Percentiles rank a stretch among this genome's conserved stretches.
Conservation (phyloP, 2,113 vertebrate genomes). For the Apodemus speciosus region DNA sequence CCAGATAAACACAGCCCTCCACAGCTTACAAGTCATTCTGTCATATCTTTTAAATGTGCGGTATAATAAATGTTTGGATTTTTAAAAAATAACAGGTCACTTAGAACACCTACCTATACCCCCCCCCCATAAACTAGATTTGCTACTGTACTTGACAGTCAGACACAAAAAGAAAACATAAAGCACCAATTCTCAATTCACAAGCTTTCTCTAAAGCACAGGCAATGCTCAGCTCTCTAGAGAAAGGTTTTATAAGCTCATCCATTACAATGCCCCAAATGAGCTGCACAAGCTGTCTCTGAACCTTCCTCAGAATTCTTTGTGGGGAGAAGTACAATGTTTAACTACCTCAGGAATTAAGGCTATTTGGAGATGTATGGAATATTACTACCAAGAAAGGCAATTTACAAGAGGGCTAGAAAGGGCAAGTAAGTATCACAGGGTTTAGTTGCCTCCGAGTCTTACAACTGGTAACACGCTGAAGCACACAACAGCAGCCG, state of each 20-base stretch:
- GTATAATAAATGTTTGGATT: neutral
- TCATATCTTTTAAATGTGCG: neutral
- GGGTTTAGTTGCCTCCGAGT: constrained; percentile 28
- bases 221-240: neutral
- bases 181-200: neutral
- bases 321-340: neutral
- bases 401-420: constrained; percentile 23
- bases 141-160: constrained; percentile 15
- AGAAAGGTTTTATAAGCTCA: constrained; percentile 43
- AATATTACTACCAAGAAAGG: neutral
- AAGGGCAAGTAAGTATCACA: constrained; percentile 32
- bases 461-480: neutral
- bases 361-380: neutral
- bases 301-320: constrained; percentile 37
- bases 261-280: neutral
- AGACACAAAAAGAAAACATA: constrained; percentile 23
- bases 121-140: neutral
- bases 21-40: neutral
- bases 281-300: constrained; percentile 8
- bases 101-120: no score
- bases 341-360: constrained; percentile 26
- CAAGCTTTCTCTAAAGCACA: neutral
- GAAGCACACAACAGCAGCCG: neutral
- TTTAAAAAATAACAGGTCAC: neutral
- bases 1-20: neutral